Percentiles rank a stretch among this genome's conserved stretches.
Conservation (phyloP, 2,888 invertebrate species). For the Leptarthrus brevirostris region DNA sequence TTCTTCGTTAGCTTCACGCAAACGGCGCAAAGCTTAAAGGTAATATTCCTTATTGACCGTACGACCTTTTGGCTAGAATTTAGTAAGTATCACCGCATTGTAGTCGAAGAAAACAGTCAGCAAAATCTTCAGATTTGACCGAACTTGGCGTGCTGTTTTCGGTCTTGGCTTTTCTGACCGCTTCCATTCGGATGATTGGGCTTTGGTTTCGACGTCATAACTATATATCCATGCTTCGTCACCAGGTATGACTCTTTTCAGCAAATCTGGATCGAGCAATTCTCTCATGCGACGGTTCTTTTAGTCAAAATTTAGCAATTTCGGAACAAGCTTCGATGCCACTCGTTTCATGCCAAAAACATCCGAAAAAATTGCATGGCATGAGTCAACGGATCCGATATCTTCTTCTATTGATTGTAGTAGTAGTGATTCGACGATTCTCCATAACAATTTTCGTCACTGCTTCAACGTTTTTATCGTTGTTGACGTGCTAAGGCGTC, state of each 20-base stretch:
- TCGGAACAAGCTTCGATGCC: not conserved
- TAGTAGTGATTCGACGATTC: not conserved
- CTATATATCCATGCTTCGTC: no score
- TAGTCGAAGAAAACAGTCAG: not conserved
- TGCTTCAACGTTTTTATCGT: not conserved
- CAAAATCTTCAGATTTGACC: not conserved
- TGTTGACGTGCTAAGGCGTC: not conserved
- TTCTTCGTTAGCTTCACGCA: not conserved
- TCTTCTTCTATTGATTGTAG: no score
- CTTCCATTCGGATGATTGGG: no score
- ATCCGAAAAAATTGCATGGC: not conserved
- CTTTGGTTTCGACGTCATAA: no score
- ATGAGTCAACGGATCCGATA: not conserved
- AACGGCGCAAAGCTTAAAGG: not conserved
- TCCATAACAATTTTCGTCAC: conserved; percentile 6
- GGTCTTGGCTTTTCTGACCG: no score
- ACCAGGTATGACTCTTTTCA: not conserved
- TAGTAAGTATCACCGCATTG: not conserved
- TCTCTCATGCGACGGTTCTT: no score
- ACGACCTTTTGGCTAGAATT: not conserved
- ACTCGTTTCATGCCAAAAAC: not conserved
- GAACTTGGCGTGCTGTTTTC: not conserved
- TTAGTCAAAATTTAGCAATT: no score
- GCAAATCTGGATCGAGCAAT: not conserved
- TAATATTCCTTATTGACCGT: no score